Evolutionary conservation across 2,113 vertebrate genomes (phyloP).

Genomic region (Serinus canaria): DNA sequence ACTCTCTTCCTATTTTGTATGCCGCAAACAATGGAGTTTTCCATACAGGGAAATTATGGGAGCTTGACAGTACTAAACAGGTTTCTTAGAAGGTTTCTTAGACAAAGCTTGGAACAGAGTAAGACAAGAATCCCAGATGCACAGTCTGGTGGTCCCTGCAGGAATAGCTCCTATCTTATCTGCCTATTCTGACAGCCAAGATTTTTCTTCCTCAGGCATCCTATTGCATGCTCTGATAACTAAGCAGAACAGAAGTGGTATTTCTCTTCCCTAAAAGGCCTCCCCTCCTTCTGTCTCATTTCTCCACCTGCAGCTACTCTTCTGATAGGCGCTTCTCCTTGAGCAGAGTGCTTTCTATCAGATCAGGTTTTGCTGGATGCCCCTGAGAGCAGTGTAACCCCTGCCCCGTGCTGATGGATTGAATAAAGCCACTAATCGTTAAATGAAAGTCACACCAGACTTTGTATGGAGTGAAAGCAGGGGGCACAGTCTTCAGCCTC

Average conservation of each 20-base stretch:
- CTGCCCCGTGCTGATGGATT: constrained; percentile 69
- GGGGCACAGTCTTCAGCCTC: constrained; percentile 38
- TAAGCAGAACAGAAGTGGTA: neutral
- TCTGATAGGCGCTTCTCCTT: constrained; percentile 22
- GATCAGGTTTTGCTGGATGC: constrained; percentile 56
- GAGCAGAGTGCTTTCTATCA: constrained; percentile 49
- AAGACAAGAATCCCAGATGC: neutral
- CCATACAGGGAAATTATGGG: neutral
- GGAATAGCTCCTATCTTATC: neutral
- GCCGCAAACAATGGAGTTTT: neutral
- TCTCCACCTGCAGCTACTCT: constrained; percentile 46
- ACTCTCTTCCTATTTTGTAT: neutral
- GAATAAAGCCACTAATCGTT: constrained; percentile 72
- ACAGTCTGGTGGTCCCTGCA: neutral
- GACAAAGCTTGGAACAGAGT: neutral
- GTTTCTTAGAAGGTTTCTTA: neutral
- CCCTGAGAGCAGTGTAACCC: constrained; percentile 55
- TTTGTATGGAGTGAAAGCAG: constrained; percentile 17
- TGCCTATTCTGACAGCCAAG: neutral
- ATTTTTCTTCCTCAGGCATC: neutral
- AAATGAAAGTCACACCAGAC: constrained; percentile 70
- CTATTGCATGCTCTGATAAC: neutral
- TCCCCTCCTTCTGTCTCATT: neutral
- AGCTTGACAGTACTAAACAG: neutral
- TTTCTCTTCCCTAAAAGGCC: constrained; percentile 19